Percentiles rank a stretch among this genome's conserved stretches.
Evolutionary conservation across 92 coral and sea anemone genomes (phyloP).

Genomic region (Phenganax stokvisi): DNA sequence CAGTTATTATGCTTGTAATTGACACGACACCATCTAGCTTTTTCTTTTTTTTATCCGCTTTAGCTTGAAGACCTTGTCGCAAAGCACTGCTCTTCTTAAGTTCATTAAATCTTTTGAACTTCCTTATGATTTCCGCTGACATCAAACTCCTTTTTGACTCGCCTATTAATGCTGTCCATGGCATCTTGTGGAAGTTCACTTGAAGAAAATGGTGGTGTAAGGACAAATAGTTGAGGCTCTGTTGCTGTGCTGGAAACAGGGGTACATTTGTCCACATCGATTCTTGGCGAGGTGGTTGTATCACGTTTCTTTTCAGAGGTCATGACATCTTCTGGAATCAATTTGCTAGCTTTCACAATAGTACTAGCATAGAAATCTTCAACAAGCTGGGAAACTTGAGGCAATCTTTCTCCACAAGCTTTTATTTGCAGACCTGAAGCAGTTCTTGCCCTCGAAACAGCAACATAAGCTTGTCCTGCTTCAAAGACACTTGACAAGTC

Average conservation of each 20-base stretch:
- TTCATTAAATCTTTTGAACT: conserved; percentile 23
- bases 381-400: conserved; percentile 6
- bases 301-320: conserved; percentile 2
- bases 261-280: conserved; percentile 1
- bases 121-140: conserved; percentile 33
- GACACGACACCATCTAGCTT: conserved; percentile 7
- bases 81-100: conserved; percentile 33
- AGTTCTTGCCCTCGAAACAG: conserved; percentile 30
- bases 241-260: conserved; percentile 7
- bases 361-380: conserved; percentile 13
- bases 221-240: conserved; percentile 1
- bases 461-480: conserved; percentile 45
- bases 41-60: conserved; percentile 18
- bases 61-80: conserved; percentile 27
- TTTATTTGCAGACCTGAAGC: conserved; percentile 20
- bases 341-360: conserved; percentile 2
- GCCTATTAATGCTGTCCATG: conserved; percentile 26
- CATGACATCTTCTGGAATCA: not conserved
- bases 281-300: not conserved
- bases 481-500: conserved; percentile 33
- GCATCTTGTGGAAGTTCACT: conserved; percentile 19
- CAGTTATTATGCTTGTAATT: conserved; percentile 16
- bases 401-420: conserved; percentile 16
- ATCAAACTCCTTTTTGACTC: conserved; percentile 18
- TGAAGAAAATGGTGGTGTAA: not conserved